A percentile compares a stretch with the other conserved stretches of the same genome.
Conservation (phyloP, 2,888 invertebrate genomes). For the Anthrax anthrax region DNA sequence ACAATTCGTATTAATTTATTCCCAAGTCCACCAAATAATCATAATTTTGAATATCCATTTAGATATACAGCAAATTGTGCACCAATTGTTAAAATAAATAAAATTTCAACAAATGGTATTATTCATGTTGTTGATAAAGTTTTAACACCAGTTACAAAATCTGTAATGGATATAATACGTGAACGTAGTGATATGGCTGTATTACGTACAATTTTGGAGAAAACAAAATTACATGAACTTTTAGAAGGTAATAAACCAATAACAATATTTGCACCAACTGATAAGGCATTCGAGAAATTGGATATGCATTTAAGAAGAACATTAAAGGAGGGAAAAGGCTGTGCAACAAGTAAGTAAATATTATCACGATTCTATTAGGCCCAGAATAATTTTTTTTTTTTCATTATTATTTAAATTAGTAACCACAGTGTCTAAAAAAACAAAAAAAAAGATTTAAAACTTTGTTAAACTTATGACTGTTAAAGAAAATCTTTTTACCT, state of each 20-base stretch:
- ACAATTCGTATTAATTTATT: constrained; percentile 30
- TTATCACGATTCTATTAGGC: background rate
- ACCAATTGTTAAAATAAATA: constrained; percentile 43
- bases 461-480: too few relatives aligned
- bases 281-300: constrained; percentile 49
- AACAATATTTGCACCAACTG: constrained; percentile 52
- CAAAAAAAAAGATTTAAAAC: too few relatives aligned
- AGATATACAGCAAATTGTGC: constrained; percentile 52
- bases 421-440: too few relatives aligned
- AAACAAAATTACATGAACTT: constrained; percentile 40
- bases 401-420: too few relatives aligned
- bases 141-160: constrained; percentile 39
- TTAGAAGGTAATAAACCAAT: constrained; percentile 40
- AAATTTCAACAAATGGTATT: constrained; percentile 49
- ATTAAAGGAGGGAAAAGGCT: constrained; percentile 41
- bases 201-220: constrained; percentile 40
- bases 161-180: constrained; percentile 42
- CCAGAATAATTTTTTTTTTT: background rate
- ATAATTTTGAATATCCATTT: constrained; percentile 23
- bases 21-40: constrained; percentile 19
- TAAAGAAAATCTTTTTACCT: too few relatives aligned
- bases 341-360: constrained; percentile 42
- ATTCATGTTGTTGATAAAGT: constrained; percentile 49
- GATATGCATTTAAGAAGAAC: constrained; percentile 38
- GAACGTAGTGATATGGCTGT: constrained; percentile 43